Percentiles rank a stretch among this genome's conserved stretches.
Evolutionary conservation across 2,797 vertebrate genomes (phyloP).

Genomic region (Myripristis jacobus): DNA sequence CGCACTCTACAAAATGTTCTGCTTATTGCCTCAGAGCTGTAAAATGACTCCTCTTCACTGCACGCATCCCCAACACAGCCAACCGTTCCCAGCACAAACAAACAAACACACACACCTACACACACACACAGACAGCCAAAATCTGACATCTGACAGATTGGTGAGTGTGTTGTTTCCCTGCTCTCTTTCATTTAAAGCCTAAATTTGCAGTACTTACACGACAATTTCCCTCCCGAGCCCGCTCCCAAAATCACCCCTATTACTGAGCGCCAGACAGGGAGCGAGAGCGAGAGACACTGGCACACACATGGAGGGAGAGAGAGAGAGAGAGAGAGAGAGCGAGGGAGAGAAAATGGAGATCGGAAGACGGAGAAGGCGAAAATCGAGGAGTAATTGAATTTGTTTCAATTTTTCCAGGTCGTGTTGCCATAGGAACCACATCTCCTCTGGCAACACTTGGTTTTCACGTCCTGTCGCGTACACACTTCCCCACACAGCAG

Average conservation of each 20-base stretch:
- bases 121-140: constrained; percentile 55
- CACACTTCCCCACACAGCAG: not conserved
- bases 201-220: constrained; percentile 32
- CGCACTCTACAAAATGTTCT: constrained; percentile 35
- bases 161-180: constrained; percentile 32
- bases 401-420: constrained; percentile 65
- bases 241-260: constrained; percentile 37
- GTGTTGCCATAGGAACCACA: constrained; percentile 74
- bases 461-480: constrained; percentile 19
- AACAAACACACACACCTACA: constrained; percentile 12
- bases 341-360: no score
- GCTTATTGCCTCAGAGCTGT: constrained; percentile 54
- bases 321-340: constrained; percentile 37
- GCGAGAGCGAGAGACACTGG: constrained; percentile 7
- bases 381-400: constrained; percentile 47
- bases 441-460: constrained; percentile 27
- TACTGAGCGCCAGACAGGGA: constrained; percentile 20
- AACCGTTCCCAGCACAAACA: constrained; percentile 9
- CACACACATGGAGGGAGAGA: constrained; percentile 25
- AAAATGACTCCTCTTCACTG: constrained; percentile 67
- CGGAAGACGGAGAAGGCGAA: no score
- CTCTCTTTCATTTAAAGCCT: constrained; percentile 52
- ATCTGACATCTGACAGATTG: constrained; percentile 56
- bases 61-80: constrained; percentile 49
- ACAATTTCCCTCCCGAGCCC: constrained; percentile 48